Conservation (phyloP, 2,888 invertebrate species). For the Meloe dianella region DNA sequence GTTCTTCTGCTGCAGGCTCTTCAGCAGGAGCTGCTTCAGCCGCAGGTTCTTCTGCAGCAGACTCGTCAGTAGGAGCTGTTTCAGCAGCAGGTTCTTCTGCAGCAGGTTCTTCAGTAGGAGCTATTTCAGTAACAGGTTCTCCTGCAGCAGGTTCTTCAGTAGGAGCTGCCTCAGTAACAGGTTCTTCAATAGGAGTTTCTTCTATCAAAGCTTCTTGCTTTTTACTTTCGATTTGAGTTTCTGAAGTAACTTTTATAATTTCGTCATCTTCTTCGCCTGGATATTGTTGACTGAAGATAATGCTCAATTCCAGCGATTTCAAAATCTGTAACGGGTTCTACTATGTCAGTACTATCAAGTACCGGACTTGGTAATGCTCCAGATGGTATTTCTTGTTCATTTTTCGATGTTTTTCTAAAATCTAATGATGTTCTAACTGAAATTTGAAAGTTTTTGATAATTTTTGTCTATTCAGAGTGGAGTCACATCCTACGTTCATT, state of each 20-base stretch:
- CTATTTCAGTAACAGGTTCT: slow-evolving; percentile 11
- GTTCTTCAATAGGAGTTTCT: no score
- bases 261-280: no score
- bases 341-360: neutral
- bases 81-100: slow-evolving; percentile 29
- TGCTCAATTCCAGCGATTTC: neutral
- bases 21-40: slow-evolving; percentile 33
- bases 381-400: slow-evolving; percentile 28
- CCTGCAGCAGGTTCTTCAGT: no score
- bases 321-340: neutral
- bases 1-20: slow-evolving; percentile 24
- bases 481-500: no score
- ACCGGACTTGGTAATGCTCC: slow-evolving; percentile 24
- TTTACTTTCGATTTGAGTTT: no score
- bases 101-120: slow-evolving; percentile 28
- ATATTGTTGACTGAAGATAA: no score
- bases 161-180: neutral
- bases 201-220: no score
- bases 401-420: slow-evolving; percentile 20
- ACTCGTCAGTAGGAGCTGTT: no score
- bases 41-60: slow-evolving; percentile 25
- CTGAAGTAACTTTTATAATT: no score
- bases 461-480: no score
- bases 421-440: no score
- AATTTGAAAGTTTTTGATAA: no score